Conservation (phyloP, 2,113 vertebrate genomes). For the Toxostoma redivivum region DNA sequence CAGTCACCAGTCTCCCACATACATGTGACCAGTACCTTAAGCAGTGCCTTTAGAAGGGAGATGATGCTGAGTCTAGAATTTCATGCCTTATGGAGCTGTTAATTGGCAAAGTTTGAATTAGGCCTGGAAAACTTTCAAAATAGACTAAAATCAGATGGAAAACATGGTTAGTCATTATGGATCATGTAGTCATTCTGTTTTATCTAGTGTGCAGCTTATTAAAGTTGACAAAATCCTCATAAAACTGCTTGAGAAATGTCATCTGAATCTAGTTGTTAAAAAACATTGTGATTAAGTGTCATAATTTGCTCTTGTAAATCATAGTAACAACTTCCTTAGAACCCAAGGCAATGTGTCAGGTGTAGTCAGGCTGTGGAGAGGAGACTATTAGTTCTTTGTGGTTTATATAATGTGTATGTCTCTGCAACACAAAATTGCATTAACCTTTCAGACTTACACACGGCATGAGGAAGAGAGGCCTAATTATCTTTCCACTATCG, state of each 20-base stretch:
- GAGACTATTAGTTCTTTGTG: background rate
- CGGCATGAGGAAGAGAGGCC: accelerated
- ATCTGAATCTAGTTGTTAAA: background rate
- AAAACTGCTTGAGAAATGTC: slow-evolving; percentile 23
- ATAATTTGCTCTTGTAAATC: background rate
- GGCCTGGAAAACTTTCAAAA: background rate
- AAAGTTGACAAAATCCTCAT: background rate
- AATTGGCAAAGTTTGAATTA: background rate
- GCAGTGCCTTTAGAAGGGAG: background rate
- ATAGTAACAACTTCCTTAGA: background rate
- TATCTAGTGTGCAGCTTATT: background rate
- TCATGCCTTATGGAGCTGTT: background rate
- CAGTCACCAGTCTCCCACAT: background rate
- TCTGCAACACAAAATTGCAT: background rate
- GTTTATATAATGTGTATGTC: background rate
- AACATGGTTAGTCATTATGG: background rate
- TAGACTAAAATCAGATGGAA: background rate
- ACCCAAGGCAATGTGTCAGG: background rate
- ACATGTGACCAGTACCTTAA: background rate
- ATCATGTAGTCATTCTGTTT: background rate
- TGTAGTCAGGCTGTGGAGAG: background rate
- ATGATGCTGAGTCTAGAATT: background rate
- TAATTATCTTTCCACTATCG: background rate
- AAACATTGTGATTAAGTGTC: background rate
- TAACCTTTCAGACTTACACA: background rate